Evolutionary conservation across 2,113 vertebrate species (phyloP), one percentile per base, ranked within the genome.

Genomic region (Jaculus jaculus): DNA sequence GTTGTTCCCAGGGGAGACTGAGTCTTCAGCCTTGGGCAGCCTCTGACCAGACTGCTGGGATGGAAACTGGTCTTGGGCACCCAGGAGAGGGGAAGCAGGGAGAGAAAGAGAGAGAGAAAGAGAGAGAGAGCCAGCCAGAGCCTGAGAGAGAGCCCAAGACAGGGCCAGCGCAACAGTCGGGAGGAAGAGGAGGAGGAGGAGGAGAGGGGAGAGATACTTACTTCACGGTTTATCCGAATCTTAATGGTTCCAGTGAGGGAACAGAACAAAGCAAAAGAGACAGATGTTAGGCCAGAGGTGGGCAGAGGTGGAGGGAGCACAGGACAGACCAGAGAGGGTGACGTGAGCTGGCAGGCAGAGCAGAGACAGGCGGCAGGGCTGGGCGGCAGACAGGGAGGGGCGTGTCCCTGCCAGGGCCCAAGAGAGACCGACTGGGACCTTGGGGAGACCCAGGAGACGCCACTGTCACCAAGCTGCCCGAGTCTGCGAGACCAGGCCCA

Each of bases 211-310:
- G 60, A 84, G 95, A 97, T 98, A 98, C 98, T 98, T 98, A 98
- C 98, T 98, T 98, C 98, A 89, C 98, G 97, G 96, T 98, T 98
- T 98, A 98, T 98, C 98, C 98, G 98, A 97, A 98, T 98, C 98
- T 98, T 98, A 98, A 98, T 23, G 97, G 98, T 98, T 97, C 98
- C 98, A 63, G 97, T 97, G 94, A 97, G 98, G 95, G 97, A 97
- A 98, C 88, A 97, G 95, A 97, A 98, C 95, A 98, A 98, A 98
- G 98, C 98, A 98, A 98, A 97, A 98, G 96, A 98, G 98, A 98
- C 97, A 97, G 97, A 96, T 74, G 95, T 98, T 98, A 98, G 98
- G 95, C 94, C 87, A 97, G 97, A 98, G 95, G 96, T 72, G 91
- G 96, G 95, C 96, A 93, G 97, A 96, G 75, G 94, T 88, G 93